Evolutionary conservation across 2,797 vertebrate genomes (phyloP), one percentile per base, ranked within the genome.

Genomic region (Hafferia zeledoni): DNA sequence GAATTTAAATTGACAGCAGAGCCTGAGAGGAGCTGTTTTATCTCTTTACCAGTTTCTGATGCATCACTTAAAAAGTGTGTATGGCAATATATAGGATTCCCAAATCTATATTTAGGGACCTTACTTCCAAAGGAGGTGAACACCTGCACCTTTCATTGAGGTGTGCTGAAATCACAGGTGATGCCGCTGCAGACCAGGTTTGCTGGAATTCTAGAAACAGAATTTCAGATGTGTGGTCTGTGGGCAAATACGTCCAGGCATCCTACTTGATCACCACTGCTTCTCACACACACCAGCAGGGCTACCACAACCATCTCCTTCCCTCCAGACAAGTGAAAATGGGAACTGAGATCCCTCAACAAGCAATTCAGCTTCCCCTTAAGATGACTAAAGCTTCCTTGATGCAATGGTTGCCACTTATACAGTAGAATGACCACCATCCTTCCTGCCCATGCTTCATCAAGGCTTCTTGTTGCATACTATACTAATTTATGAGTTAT

Each of bases 1-100:
- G 83, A 93, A 77, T 91, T 91, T 82, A 77, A 94, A 94, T 61
- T 82, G 77, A 93, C 89, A 94, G 37, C 77, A 76, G 61, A 88
- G 52, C 44, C 47, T 60, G 65, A 70, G 67, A 90, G 44, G 49
- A 82, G 52, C 53, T 89, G 82, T 68, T 90, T 90, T 90, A 84
- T 70, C 70, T 80, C 33, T 81, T 85, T 83, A 78, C 27, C 4
- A 1, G 65, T 83, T 93, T 95, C 60, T 90, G 56, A 87, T 53
- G 24, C 59, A 70, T 74, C 28, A n/a, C 46, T 94, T 94, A 74
- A 63, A 67, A 93, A 91, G 27, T 9, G 4, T 63, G 39, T 0
- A 2, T 71, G 47, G 49, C 3, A 4, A 67, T 67, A 72, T 27
- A 17, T 16, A 41, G 25, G 22, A 50, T 75, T 90, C 65, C 56